Conservation (phyloP, 1,140 invertebrate species). For the Stegodyphus mimosarum region DNA sequence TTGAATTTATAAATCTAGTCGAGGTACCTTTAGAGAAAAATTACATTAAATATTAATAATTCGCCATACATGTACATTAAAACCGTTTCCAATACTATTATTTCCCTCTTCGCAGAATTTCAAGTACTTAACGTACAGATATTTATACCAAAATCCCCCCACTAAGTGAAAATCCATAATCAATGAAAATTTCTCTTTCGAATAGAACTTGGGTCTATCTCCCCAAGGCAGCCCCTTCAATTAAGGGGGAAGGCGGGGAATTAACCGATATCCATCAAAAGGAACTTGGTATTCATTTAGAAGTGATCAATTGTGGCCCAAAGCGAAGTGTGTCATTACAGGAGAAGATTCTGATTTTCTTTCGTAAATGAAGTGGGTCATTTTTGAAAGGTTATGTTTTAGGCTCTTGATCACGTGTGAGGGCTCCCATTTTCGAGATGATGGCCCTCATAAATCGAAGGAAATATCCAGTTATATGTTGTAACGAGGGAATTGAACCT, state of each 20-base stretch:
- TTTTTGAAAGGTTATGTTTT: constrained; percentile 9
- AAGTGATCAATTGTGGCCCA: constrained; percentile 15
- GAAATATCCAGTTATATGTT: no score
- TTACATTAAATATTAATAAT: no score
- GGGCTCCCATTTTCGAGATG: background rate
- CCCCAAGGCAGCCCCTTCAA: constrained; percentile 25
- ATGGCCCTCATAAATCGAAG: no score
- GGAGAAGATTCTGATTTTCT: background rate
- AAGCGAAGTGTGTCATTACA: background rate
- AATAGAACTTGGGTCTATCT: constrained; percentile 19
- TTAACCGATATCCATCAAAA: constrained; percentile 39
- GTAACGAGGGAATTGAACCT: no score
- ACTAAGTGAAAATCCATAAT: constrained; percentile 46
- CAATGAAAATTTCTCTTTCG: constrained; percentile 17
- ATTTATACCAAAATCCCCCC: background rate
- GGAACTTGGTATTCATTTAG: constrained; percentile 19
- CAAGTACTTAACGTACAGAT: no score
- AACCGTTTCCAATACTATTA: no score
- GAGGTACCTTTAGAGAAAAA: no score
- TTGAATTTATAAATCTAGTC: no score
- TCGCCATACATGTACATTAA: no score
- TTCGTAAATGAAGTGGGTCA: background rate
- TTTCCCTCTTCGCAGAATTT: no score
- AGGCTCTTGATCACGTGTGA: background rate
- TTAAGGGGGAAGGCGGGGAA: constrained; percentile 11